A percentile compares a stretch with the other conserved stretches of the same genome.
Conservation (phyloP, 2,888 invertebrate species). For the Drosophila limbata region DNA sequence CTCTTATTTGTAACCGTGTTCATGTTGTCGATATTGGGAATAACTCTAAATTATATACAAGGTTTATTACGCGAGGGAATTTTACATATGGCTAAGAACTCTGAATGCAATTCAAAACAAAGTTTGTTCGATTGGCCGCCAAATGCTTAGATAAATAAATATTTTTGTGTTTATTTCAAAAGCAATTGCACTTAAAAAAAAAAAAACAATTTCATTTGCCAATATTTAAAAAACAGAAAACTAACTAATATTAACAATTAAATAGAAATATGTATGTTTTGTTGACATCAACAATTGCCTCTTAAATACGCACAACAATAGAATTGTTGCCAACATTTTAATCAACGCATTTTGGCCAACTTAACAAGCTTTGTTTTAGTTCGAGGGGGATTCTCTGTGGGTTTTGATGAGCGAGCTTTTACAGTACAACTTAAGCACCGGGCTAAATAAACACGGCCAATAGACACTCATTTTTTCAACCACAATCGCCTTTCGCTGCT, state of each 20-base stretch:
- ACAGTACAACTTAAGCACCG: constrained; percentile 49
- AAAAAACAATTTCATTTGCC: constrained; percentile 8
- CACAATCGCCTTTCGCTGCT: constrained; percentile 20
- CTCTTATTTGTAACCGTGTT: not conserved
- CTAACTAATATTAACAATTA: constrained; percentile 1
- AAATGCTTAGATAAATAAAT: not conserved
- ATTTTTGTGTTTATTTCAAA: constrained; percentile 35
- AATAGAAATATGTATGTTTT: not conserved
- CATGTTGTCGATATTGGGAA: constrained; percentile 34
- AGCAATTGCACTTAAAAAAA: constrained; percentile 49
- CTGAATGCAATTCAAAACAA: constrained; percentile 56
- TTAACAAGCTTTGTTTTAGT: constrained; percentile 64
- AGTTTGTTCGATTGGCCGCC: constrained; percentile 54
- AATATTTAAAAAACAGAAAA: not conserved
- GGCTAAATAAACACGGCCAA: constrained; percentile 21
- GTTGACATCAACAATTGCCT: constrained; percentile 51
- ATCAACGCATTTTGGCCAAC: constrained; percentile 44
- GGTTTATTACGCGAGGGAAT: constrained; percentile 53
- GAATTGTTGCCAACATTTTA: constrained; percentile 34
- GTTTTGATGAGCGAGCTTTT: constrained; percentile 35
- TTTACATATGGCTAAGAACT: constrained; percentile 49
- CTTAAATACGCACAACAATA: constrained; percentile 44
- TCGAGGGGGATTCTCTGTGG: constrained; percentile 24
- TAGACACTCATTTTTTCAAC: constrained; percentile 15
- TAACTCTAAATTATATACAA: constrained; percentile 76